Base-by-base conservation (phyloP, 2,797 vertebrate genomes). In the Lateolabrax maculatus region DNA sequence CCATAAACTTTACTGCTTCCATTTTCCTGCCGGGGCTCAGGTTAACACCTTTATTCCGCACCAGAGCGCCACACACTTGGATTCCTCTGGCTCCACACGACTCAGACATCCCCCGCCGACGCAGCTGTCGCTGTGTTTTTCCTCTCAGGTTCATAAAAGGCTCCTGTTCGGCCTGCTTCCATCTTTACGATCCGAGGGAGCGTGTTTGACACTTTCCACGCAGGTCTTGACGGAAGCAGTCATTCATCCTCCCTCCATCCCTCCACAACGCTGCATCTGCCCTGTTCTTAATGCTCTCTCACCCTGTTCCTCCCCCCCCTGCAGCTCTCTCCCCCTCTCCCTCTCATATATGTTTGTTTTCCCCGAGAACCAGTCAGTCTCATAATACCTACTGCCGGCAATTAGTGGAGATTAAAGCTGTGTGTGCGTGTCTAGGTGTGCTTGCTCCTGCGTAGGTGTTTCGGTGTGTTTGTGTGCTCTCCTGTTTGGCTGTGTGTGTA, bases 1-100 rank as follows among this genome's bases (percentile, higher is more conserved):
- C 65, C 46, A 67, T 87, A 80, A 88, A 83, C 39, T 79, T 85
- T 78, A 80, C 71, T 56, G 86, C 84, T 34, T 71, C 83, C 39
- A 62, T 81, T 60, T 85, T 39, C 53, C 69, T 44, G 51, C 55
- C 48, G 13, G 16, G 60, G 46, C 64, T 72, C 75, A 31, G 23
- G 66, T 76, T 44, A 58, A 64, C 70, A 56, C 48, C 51, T 84
- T 67, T 75, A 65, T 80, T 52, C 34, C 43, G 77, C 68, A 84
- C 51, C 31, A 19, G 8, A 83, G 71, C 25, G 2, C 31, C 55
- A 31, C 48, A 21, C 58, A 66, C 74, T 84, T 36, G 11, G 87
- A 89, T 92, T 91, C 86, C 87, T 90, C 44, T 0, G 69, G 36
- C 87, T 90, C 89, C 86, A 1, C 65, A 46, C 60, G 19, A 77